Percentiles rank a stretch among this genome's conserved stretches.
Conservation (phyloP, 1,140 invertebrate species). For the Neocloeon triangulifer region DNA sequence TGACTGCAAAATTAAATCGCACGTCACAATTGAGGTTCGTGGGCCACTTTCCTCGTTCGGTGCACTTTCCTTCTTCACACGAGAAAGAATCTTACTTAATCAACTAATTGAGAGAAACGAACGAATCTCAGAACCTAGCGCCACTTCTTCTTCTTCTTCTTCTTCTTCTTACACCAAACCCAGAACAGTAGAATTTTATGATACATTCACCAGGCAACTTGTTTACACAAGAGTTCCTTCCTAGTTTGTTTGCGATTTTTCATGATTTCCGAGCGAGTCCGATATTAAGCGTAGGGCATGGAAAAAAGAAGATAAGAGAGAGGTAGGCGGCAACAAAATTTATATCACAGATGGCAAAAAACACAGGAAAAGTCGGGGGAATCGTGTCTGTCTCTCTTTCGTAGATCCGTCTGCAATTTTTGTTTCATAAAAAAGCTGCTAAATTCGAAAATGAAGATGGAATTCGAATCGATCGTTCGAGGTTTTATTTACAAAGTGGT, state of each 20-base stretch:
- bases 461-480: background rate
- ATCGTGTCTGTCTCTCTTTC: background rate
- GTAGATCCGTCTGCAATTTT: background rate
- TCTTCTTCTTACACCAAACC: background rate
- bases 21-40: no score
- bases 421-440: background rate
- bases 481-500: background rate
- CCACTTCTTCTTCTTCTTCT: background rate
- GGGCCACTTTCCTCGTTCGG: no score
- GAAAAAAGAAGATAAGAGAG: slow-evolving; percentile 1
- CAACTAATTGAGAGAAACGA: no score
- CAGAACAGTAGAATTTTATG: background rate
- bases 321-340: background rate
- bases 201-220: background rate
- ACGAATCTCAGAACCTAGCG: background rate
- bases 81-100: no score
- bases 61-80: no score
- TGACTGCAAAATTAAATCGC: no score
- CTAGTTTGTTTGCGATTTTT: no score
- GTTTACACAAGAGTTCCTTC: slow-evolving; percentile 1
- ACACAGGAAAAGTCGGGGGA: background rate
- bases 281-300: background rate
- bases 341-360: background rate
- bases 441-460: background rate
- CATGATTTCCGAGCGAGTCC: no score